These are phyloP conservation scores for Iselma pallidipennis DNA, from an alignment of 2,888 invertebrate species.

Conservation along the genomic window DNA sequence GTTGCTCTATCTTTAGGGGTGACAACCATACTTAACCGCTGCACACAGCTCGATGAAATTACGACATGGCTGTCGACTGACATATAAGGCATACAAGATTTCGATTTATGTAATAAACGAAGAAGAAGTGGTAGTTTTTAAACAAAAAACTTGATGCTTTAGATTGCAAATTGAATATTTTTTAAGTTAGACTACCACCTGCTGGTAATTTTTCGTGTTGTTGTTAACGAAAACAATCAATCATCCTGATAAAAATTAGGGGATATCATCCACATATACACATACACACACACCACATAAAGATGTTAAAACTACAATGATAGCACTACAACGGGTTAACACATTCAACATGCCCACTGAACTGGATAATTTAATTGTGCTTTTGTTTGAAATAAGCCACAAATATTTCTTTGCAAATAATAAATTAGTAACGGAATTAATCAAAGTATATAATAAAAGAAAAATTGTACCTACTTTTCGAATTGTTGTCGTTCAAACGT, in stretches of 20 bases:
- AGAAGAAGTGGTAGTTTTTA: too few relatives aligned
- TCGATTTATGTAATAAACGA: background rate
- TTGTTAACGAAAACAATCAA: background rate
- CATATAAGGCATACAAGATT: constrained; percentile 5
- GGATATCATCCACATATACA: background rate
- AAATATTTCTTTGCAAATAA: constrained; percentile 42
- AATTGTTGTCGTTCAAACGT: too few relatives aligned
- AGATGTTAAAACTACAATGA: constrained; percentile 43
- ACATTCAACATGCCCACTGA: constrained; percentile 42
- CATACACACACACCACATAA: constrained; percentile 28
- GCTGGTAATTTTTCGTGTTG: background rate
- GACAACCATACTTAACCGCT: constrained; percentile 23
- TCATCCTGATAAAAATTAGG: background rate
- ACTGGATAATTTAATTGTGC: constrained; percentile 42
- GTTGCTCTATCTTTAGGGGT: constrained; percentile 20
- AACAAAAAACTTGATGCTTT: too few relatives aligned
- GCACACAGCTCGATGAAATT: constrained; percentile 15
- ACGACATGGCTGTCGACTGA: constrained; percentile 8
- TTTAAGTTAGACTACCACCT: too few relatives aligned
- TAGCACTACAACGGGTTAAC: constrained; percentile 40
- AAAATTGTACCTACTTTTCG: too few relatives aligned
- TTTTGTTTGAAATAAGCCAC: constrained; percentile 41
- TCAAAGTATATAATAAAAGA: background rate
- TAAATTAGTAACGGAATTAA: constrained; percentile 13
- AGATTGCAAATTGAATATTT: too few relatives aligned